Percentiles rank a stretch among this genome's conserved stretches.
These are phyloP conservation scores for Strigops habroptila DNA, from an alignment of 2,113 vertebrate genomes.

Conservation along the genomic window DNA sequence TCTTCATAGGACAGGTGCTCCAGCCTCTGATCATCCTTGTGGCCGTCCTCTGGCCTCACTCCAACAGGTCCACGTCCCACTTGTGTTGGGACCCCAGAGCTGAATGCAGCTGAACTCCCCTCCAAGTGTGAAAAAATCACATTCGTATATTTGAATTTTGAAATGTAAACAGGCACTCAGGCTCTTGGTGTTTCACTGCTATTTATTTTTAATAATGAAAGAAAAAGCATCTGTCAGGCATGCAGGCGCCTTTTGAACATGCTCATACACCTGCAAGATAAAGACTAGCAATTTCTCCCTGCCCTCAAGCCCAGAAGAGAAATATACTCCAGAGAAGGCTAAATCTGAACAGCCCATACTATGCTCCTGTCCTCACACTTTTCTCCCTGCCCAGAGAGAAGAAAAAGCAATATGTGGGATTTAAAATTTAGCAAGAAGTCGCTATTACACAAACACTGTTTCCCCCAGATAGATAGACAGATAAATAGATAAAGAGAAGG, in stretches of 20 bases:
- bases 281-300: not conserved
- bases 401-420: not conserved
- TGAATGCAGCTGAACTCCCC: not conserved
- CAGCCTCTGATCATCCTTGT: not conserved
- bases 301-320: not conserved
- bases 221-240: not conserved
- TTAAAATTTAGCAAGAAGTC: not conserved
- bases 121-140: not conserved
- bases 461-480: not conserved
- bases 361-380: not conserved
- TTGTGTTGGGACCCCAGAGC: not conserved
- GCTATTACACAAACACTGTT: not conserved
- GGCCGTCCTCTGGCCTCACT: not conserved
- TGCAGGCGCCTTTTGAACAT: not conserved
- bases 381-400: not conserved
- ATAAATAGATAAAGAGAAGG: not conserved
- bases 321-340: not conserved
- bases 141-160: not conserved
- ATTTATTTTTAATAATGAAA: slow-evolving; percentile 41
- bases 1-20: not conserved
- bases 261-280: not conserved
- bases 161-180: not conserved
- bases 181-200: not conserved
- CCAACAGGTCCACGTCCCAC: not conserved
- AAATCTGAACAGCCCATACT: not conserved